Conservation (phyloP, 2,113 vertebrate genomes). For the Orcinus orca region DNA sequence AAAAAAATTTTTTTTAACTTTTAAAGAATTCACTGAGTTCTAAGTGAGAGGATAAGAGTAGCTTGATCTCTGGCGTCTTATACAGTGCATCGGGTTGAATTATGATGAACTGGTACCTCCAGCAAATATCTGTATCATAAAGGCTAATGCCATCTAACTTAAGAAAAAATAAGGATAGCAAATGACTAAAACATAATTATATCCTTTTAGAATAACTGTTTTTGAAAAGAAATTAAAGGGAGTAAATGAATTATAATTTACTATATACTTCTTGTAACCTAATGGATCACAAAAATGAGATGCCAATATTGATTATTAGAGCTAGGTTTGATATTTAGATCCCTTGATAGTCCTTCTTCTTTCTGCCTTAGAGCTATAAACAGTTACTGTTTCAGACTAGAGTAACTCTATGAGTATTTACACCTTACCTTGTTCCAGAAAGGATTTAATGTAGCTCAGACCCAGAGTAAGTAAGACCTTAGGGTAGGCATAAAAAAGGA, state of each 20-base stretch:
- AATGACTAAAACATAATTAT: background rate
- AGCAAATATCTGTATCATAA: background rate
- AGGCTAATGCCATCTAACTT: background rate
- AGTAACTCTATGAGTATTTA: conserved; percentile 44
- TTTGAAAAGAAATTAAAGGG: background rate
- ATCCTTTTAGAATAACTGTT: background rate
- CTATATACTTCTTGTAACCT: background rate
- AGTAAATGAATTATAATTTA: conserved; percentile 7
- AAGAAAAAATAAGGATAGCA: background rate
- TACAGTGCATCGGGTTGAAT: background rate
- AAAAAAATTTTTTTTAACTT: background rate
- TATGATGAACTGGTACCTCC: background rate
- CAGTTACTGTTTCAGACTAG: background rate
- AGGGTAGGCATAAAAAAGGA: conserved; percentile 31
- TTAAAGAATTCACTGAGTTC: conserved; percentile 34
- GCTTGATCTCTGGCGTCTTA: background rate
- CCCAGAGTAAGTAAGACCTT: conserved; percentile 30
- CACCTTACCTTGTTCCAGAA: conserved; percentile 55
- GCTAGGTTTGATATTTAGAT: background rate
- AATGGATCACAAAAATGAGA: background rate
- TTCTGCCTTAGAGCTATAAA: background rate
- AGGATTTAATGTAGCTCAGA: background rate
- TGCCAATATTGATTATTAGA: background rate
- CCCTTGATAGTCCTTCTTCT: background rate
- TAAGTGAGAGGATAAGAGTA: background rate